Evolutionary conservation across 2,113 vertebrate genomes (phyloP).

Genomic region (Connochaetes taurinus): DNA sequence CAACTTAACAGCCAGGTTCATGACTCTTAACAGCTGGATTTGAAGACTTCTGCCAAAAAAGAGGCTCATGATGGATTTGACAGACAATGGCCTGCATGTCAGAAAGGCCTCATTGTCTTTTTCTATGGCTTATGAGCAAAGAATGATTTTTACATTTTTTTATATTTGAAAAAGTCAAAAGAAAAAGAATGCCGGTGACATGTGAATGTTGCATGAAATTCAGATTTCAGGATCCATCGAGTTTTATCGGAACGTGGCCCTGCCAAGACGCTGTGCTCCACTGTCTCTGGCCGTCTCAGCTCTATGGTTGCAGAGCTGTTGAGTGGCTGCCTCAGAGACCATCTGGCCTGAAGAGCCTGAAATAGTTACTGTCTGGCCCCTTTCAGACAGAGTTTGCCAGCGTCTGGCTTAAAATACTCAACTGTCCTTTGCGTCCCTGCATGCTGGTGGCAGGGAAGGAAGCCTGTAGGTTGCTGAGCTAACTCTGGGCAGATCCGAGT

Average conservation of each 20-base stretch:
- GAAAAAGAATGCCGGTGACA: background rate
- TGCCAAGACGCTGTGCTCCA: accelerated
- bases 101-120: background rate
- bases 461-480: background rate
- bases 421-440: background rate
- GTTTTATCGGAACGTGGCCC: background rate
- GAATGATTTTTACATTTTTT: background rate
- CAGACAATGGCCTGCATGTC: accelerated
- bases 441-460: background rate
- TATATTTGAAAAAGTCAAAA: background rate
- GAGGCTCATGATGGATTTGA: background rate
- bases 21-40: background rate
- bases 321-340: background rate
- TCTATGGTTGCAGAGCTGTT: accelerated
- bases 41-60: background rate
- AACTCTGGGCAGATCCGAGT: background rate
- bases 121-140: background rate
- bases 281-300: background rate
- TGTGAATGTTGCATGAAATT: background rate
- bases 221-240: background rate
- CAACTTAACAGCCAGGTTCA: background rate
- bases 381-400: background rate
- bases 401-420: background rate
- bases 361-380: background rate
- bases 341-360: background rate